Conservation (phyloP, 2,888 invertebrate genomes). For the Acanthopleura granulata region DNA sequence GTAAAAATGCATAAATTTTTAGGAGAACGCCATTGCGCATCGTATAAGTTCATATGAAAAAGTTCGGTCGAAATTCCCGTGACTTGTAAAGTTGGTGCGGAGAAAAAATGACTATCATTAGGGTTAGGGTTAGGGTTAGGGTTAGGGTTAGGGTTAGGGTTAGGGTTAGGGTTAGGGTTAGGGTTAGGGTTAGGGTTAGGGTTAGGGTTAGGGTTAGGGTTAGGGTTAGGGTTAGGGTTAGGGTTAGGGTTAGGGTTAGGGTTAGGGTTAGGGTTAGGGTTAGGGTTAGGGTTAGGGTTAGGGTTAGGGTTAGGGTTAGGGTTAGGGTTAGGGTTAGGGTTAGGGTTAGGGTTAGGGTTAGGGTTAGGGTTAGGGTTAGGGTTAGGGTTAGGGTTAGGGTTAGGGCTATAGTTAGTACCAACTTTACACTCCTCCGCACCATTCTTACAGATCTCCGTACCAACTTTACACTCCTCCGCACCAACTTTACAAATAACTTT, state of each 20-base stretch:
- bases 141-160: constrained; percentile 20
- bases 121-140: constrained; percentile 19
- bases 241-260: constrained; percentile 20
- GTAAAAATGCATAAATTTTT: too few relatives aligned
- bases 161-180: constrained; percentile 20
- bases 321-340: constrained; percentile 20
- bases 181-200: constrained; percentile 20
- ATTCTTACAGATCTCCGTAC: too few relatives aligned
- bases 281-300: constrained; percentile 20
- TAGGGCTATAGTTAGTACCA: too few relatives aligned
- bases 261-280: constrained; percentile 20
- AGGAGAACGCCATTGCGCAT: too few relatives aligned
- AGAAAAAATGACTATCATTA: too few relatives aligned
- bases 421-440: too few relatives aligned
- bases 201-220: constrained; percentile 20
- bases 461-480: too few relatives aligned
- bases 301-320: constrained; percentile 20
- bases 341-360: constrained; percentile 20
- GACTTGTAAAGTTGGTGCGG: too few relatives aligned
- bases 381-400: constrained; percentile 26
- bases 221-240: constrained; percentile 20
- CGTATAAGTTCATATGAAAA: too few relatives aligned
- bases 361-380: constrained; percentile 24
- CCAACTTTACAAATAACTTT: too few relatives aligned
- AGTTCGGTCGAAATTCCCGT: too few relatives aligned